phyloP scores from a whole-genome alignment of 2,113 vertebrate genomes.

The Sinocyclocheilus anophthalmus region DNA sequence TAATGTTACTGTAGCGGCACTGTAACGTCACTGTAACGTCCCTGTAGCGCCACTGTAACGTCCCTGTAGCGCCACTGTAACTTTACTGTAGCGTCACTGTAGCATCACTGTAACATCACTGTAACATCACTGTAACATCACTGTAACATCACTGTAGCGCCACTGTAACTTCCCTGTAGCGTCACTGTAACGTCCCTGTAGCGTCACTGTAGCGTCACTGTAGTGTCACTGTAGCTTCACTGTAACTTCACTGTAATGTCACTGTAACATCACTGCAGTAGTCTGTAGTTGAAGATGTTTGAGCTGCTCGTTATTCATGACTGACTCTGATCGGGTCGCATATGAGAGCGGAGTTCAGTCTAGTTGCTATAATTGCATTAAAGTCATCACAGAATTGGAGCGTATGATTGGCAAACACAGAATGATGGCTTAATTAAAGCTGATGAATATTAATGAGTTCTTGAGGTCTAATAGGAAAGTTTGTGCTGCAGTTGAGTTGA shows the following conservation, averaged over 20 bases:
- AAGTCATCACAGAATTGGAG: background rate
- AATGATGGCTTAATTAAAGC: constrained; percentile 14
- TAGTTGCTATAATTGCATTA: background rate
- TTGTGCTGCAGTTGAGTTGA: constrained; percentile 24
- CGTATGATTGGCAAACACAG: constrained; percentile 2
- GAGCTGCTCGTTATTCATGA: background rate
- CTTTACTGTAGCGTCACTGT: too few relatives aligned
- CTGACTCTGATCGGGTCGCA: background rate
- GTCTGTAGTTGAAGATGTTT: background rate
- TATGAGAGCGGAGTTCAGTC: background rate
- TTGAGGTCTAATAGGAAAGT: constrained; percentile 29
- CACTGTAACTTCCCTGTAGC: too few relatives aligned
- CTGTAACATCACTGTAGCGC: too few relatives aligned
- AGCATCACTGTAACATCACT: too few relatives aligned
- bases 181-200: too few relatives aligned
- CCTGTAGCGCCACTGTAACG: too few relatives aligned
- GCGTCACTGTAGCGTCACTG: too few relatives aligned
- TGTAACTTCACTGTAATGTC: too few relatives aligned
- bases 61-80: too few relatives aligned
- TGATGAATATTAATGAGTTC: constrained; percentile 35
- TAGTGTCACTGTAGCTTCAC: rapidly evolving
- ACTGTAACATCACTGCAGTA: background rate
- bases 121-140: too few relatives aligned
- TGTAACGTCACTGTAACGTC: too few relatives aligned
- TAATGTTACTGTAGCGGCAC: rapidly evolving